Evolutionary conservation across 1,140 invertebrate genomes (phyloP).

Genomic region (Phymastichus coffea): DNA sequence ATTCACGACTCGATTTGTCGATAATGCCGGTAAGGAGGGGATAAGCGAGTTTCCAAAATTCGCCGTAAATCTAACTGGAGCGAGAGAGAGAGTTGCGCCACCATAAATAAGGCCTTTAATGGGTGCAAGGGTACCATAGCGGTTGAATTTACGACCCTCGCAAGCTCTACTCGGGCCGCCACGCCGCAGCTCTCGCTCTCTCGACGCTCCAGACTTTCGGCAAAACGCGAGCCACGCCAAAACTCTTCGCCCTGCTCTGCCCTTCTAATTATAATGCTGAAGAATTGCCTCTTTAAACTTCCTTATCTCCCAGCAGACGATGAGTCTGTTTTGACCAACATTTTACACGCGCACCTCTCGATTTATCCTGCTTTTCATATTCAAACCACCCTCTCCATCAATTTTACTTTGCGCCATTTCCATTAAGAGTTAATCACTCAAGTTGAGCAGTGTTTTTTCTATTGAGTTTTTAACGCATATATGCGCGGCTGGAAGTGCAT

Average conservation of each 20-base stretch:
- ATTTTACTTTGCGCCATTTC: too few species aligned
- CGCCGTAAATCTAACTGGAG: conserved; percentile 18
- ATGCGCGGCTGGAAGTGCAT: too few species aligned
- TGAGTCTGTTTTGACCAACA: too few species aligned
- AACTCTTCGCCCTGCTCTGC: too few species aligned
- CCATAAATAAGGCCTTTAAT: conserved; percentile 26
- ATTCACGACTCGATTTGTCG: conserved; percentile 21
- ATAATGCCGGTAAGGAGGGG: conserved; percentile 16
- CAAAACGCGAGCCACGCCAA: background rate
- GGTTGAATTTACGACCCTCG: conserved; percentile 21
- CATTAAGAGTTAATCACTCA: too few species aligned
- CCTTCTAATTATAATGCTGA: conserved; percentile 17
- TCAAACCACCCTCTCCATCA: too few species aligned
- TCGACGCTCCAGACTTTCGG: background rate
- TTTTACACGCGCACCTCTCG: too few species aligned
- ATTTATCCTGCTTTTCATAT: too few species aligned
- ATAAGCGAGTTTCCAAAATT: conserved; percentile 26
- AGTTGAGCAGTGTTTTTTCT: too few species aligned
- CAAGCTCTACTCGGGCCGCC: background rate
- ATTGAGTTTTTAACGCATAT: too few species aligned
- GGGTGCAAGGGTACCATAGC: conserved; percentile 16
- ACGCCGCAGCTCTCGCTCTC: background rate
- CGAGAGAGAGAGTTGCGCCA: background rate
- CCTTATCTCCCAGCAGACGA: background rate
- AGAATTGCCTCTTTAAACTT: conserved; percentile 15